Conservation (phyloP, 2,113 vertebrate genomes). For the Nipponia nippon region DNA sequence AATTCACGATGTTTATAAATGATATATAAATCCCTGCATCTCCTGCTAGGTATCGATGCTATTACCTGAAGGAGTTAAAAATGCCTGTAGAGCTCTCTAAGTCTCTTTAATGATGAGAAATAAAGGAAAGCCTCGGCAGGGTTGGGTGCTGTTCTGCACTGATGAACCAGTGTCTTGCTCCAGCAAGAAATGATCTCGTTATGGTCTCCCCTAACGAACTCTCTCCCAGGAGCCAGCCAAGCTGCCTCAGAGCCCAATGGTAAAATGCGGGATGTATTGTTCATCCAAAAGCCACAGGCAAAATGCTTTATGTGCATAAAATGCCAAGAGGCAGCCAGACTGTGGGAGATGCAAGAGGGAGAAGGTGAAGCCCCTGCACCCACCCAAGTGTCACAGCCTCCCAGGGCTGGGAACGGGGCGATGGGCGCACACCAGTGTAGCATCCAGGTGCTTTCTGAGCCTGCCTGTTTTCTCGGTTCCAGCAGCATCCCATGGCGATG, state of each 20-base stretch:
- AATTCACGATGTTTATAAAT: neutral
- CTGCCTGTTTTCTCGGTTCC: neutral
- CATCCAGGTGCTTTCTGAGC: neutral
- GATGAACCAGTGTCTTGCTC: neutral
- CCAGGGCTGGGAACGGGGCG: neutral
- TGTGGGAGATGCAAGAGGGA: fast-evolving
- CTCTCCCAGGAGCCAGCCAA: neutral
- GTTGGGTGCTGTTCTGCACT: neutral
- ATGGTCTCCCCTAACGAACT: neutral
- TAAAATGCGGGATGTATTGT: neutral
- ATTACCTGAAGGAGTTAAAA: neutral
- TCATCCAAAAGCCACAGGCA: neutral
- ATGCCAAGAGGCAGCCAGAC: fast-evolving
- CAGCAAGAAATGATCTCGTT: neutral
- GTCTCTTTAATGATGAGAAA: neutral
- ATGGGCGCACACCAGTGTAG: fast-evolving
- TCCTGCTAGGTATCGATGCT: fast-evolving
- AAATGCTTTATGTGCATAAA: neutral
- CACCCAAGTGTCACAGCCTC: neutral
- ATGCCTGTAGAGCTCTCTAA: neutral
- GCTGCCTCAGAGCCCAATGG: neutral
- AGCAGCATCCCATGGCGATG: neutral
- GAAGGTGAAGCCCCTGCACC: neutral
- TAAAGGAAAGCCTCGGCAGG: neutral
- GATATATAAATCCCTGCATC: neutral